Percentiles rank a stretch among this genome's conserved stretches.
phyloP scores from a whole-genome alignment of 2,113 vertebrate species.

The Oostethus manadensis region DNA sequence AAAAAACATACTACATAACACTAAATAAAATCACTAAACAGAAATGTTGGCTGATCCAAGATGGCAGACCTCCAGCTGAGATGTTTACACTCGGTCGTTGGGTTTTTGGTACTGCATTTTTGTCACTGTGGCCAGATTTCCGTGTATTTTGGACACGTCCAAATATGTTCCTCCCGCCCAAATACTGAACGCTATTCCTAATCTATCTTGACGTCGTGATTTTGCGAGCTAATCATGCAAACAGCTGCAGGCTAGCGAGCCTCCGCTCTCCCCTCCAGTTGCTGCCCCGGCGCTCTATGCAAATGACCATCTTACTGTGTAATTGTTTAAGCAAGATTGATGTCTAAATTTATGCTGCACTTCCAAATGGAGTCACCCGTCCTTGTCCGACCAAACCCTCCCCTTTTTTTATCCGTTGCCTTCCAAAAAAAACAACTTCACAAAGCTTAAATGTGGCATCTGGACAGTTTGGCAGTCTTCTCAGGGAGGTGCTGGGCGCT shows the following conservation, averaged over 20 bases:
- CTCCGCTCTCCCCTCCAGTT: constrained; percentile 5
- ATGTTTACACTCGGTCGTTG: too few relatives aligned
- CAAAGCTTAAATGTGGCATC: constrained; percentile 59
- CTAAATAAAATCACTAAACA: too few relatives aligned
- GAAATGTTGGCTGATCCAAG: too few relatives aligned
- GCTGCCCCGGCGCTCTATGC: constrained; percentile 30
- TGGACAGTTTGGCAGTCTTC: constrained; percentile 61
- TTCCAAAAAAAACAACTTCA: constrained; percentile 10
- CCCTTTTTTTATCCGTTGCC: not conserved
- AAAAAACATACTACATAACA: too few relatives aligned
- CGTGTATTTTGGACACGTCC: too few relatives aligned
- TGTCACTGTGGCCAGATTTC: too few relatives aligned
- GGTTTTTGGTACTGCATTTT: too few relatives aligned
- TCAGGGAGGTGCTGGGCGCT: constrained; percentile 56
- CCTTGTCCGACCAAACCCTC: constrained; percentile 9
- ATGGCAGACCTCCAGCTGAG: too few relatives aligned
- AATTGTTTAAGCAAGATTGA: constrained; percentile 58
- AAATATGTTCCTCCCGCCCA: too few relatives aligned
- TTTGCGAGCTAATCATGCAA: not conserved
- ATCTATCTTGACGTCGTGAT: too few relatives aligned
- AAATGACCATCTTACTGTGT: constrained; percentile 44
- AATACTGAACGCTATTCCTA: too few relatives aligned
- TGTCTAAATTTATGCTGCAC: constrained; percentile 40
- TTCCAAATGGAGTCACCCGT: constrained; percentile 11
- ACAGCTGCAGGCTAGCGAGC: constrained; percentile 15